Evolutionary conservation across 1,140 invertebrate genomes (phyloP), one percentile per base, ranked within the genome.

Genomic region (Drosophila murphyi): DNA sequence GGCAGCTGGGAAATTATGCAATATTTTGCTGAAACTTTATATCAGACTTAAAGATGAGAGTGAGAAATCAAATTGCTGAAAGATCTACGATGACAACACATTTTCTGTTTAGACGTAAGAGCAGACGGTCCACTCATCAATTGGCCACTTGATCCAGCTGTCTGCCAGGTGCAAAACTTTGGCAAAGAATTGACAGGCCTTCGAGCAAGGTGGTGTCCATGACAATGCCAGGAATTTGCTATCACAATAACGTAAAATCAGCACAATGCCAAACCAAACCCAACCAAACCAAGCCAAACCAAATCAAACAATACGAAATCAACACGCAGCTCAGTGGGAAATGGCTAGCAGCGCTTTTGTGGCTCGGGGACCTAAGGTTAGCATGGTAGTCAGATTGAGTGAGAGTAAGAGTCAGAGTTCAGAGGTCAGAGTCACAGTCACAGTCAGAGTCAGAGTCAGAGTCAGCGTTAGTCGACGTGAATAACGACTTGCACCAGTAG

Each of bases 161-260:
- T 50, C 20, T 56, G 32, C 20, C 45, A 35, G 43, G 12, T 47
- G 32, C 57, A 28, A 31, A 35, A 5, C 4, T 12, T 10, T 35
- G 10, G 8, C 3, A 34, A 50, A n/a, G 20, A 34, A 10, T 28
- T 51, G 35, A 28, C 35, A 28, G 2, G 3, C 29, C 45, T 31
- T 39, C 54, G 12, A 8, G 28, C n/a, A 32, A 3, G 39, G 2
- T 3, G 39, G 8, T 41, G 39, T n/a, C 3, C 10, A 8, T 35
- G 34, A 47, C 57, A 60, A 60, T 8, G 57, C 43, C 43, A 60
- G 48, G 57, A 48, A 48, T 60, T 28, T 34, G 31, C 32, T 20
- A 60, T 48, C 43, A 60, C 43, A 60, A 60, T 60, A 60, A 32
- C 32, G 57, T 34, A 35, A 35, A 60, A 47, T 54, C 50, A 63